These are phyloP conservation scores for Archips xylosteana DNA, from an alignment of 2,888 invertebrate species.

Conservation along the genomic window DNA sequence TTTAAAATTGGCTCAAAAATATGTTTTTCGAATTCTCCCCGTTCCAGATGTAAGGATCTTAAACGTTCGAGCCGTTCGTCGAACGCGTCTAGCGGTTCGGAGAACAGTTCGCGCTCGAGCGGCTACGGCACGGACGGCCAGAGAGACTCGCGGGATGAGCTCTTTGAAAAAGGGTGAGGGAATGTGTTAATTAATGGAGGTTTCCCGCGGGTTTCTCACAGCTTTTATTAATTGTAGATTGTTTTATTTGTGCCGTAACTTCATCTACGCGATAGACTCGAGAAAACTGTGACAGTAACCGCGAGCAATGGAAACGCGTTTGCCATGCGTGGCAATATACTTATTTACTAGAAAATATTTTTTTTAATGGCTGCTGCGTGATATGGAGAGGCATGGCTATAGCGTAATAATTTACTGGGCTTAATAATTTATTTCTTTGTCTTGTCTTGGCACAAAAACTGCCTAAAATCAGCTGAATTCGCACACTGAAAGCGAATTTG, in stretches of 20 bases:
- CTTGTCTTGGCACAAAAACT: too few species aligned
- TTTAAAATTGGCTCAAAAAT: background rate
- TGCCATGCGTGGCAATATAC: too few species aligned
- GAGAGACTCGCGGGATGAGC: slow-evolving; percentile 68
- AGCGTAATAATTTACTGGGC: too few species aligned
- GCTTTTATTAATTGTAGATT: background rate
- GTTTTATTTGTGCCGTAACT: background rate
- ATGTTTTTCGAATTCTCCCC: slow-evolving; percentile 30
- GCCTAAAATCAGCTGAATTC: too few species aligned
- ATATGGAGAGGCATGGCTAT: too few species aligned
- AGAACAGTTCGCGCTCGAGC: slow-evolving; percentile 77
- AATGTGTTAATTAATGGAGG: slow-evolving; percentile 55
- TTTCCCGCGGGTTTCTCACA: slow-evolving; percentile 16
- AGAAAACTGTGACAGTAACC: too few species aligned
- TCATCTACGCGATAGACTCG: background rate
- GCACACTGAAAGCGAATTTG: too few species aligned
- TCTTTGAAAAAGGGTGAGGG: slow-evolving; percentile 73
- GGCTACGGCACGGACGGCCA: slow-evolving; percentile 77
- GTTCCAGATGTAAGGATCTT: slow-evolving; percentile 50
- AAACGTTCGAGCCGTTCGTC: slow-evolving; percentile 79
- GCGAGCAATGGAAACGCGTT: too few species aligned
- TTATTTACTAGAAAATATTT: too few species aligned
- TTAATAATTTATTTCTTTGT: too few species aligned
- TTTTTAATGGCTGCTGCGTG: too few species aligned
- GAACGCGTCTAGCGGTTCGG: slow-evolving; percentile 77